Evolutionary conservation across 2,888 invertebrate genomes (phyloP).

Genomic region (Thereva nobilitata): DNA sequence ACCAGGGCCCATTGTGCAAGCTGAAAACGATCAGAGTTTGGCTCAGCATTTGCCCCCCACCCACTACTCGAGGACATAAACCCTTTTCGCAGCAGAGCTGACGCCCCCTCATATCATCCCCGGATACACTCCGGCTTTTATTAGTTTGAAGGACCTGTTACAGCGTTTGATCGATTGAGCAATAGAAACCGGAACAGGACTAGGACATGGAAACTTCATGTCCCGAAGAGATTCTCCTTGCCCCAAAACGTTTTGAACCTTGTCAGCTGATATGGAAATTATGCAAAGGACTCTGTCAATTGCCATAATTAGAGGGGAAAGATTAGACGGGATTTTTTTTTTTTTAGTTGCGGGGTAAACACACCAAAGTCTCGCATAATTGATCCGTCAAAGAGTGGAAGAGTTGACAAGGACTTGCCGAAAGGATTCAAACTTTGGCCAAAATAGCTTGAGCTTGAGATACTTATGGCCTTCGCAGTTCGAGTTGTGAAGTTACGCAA

Average conservation of each 20-base stretch:
- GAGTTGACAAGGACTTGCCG: too few relatives aligned
- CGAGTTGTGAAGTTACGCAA: too few relatives aligned
- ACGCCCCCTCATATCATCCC: neutral
- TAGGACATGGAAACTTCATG: neutral
- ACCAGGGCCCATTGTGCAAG: too few relatives aligned
- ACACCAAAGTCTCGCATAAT: neutral
- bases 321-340: neutral
- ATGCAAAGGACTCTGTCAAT: conserved; percentile 17
- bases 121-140: conserved; percentile 6
- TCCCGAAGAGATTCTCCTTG: neutral
- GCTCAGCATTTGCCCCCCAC: too few relatives aligned
- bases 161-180: conserved; percentile 20
- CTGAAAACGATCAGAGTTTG: too few relatives aligned
- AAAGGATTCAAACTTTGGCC: too few relatives aligned
- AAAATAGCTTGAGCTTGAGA: too few relatives aligned
- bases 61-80: neutral
- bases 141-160: conserved; percentile 1
- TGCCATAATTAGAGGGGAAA: conserved; percentile 5
- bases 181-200: conserved; percentile 3
- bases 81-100: neutral
- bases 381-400: conserved; percentile 7
- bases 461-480: too few relatives aligned
- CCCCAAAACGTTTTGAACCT: neutral
- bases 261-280: conserved; percentile 1
- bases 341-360: neutral